phyloP scores from a whole-genome alignment of 2,113 vertebrate genomes.

The Dendrocopos noguchii region DNA sequence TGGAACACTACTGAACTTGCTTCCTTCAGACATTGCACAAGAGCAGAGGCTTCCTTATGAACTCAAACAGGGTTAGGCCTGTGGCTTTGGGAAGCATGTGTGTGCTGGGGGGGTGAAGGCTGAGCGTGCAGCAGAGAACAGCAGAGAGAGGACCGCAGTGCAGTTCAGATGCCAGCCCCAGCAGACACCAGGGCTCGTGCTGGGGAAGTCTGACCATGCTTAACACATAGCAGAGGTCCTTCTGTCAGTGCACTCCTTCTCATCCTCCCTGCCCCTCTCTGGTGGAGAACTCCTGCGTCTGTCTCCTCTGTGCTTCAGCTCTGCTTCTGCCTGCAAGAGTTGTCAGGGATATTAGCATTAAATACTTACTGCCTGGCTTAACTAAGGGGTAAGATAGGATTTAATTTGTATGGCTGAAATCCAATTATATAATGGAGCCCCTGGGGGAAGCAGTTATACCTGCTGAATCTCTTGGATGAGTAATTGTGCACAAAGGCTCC shows the following conservation, averaged over 20 bases:
- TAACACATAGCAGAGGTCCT: background rate
- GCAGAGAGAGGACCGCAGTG: background rate
- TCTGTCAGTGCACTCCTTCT: background rate
- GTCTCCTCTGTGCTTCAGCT: conserved; percentile 31
- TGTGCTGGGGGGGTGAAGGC: background rate
- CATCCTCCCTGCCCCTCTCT: background rate
- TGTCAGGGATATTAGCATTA: conserved; percentile 75
- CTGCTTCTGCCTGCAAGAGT: conserved; percentile 56
- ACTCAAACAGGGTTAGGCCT: conserved; percentile 31
- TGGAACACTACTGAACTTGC: conserved; percentile 30
- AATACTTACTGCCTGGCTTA: conserved; percentile 75
- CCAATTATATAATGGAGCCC: conserved; percentile 75
- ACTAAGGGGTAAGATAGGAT: conserved; percentile 75
- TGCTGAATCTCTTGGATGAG: conserved; percentile 72
- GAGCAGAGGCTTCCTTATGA: conserved; percentile 23
- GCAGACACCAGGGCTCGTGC: background rate
- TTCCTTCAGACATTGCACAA: conserved; percentile 48
- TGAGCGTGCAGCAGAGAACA: background rate
- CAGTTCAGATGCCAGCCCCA: background rate
- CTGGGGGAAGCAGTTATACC: conserved; percentile 73
- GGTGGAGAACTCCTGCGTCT: background rate
- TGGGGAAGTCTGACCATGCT: background rate
- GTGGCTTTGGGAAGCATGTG: conserved; percentile 20
- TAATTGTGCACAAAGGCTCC: conserved; percentile 69
- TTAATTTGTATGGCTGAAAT: conserved; percentile 78